Evolutionary conservation across 2,113 vertebrate genomes (phyloP).

Genomic region (Heloderma charlesbogerti): DNA sequence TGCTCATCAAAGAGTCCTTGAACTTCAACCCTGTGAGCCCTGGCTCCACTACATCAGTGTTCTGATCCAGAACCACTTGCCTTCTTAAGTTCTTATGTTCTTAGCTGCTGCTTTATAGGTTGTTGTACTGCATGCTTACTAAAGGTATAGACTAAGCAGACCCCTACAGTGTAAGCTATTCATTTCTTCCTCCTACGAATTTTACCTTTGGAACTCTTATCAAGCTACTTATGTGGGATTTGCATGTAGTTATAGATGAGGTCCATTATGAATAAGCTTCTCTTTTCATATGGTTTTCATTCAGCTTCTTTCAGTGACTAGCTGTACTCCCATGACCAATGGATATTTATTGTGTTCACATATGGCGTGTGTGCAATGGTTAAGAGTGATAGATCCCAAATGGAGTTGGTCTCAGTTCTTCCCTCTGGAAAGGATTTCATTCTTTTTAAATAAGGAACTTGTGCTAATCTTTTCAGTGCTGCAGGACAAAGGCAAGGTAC

Average conservation of each 20-base stretch:
- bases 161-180: neutral
- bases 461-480: conserved; percentile 8
- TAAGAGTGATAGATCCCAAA: conserved; percentile 25
- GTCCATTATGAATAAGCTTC: conserved; percentile 48
- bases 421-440: conserved; percentile 25
- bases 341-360: conserved; percentile 36
- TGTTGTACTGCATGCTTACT: neutral
- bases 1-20: no score
- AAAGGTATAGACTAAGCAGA: conserved; percentile 27
- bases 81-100: neutral
- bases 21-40: no score
- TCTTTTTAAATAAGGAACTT: conserved; percentile 23
- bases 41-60: no score
- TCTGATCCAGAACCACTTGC: neutral
- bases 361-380: conserved; percentile 37
- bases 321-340: conserved; percentile 3
- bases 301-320: conserved; percentile 39
- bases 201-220: neutral
- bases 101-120: conserved; percentile 18
- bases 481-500: neutral
- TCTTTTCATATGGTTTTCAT: conserved; percentile 54
- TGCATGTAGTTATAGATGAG: conserved; percentile 25
- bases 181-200: neutral
- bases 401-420: conserved; percentile 1
- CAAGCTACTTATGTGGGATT: conserved; percentile 22